phyloP scores from a whole-genome alignment of 2,113 vertebrate species.

The Rhinoptilus africanus region DNA sequence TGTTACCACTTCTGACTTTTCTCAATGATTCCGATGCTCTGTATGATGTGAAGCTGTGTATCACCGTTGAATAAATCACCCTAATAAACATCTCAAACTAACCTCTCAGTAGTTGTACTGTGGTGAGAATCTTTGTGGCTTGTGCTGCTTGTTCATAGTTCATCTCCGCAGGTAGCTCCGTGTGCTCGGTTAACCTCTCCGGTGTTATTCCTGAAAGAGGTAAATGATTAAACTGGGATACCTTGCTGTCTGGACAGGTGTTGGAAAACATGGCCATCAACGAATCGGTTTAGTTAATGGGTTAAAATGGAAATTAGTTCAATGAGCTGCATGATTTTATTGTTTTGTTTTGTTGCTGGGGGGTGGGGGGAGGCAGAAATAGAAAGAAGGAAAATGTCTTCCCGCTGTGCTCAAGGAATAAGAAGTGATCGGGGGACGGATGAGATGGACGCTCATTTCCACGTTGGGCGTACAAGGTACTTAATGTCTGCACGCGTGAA shows the following conservation, averaged over 20 bases:
- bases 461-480: background rate
- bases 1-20: background rate
- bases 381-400: background rate
- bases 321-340: accelerated
- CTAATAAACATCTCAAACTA: slow-evolving; percentile 72
- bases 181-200: background rate
- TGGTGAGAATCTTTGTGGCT: slow-evolving; percentile 28
- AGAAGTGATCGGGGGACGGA: background rate
- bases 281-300: too few species aligned
- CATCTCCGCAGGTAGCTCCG: background rate
- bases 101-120: slow-evolving; percentile 35
- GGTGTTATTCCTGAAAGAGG: accelerated
- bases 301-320: background rate
- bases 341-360: too few species aligned
- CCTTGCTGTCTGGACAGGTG: background rate
- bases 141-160: background rate
- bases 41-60: slow-evolving; percentile 59
- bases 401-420: accelerated
- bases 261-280: background rate
- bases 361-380: background rate
- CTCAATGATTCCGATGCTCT: background rate
- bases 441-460: background rate
- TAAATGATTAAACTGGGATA: background rate
- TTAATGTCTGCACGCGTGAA: accelerated
- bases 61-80: slow-evolving; percentile 64